Evolutionary conservation across 2,888 invertebrate species (phyloP), one percentile per base, ranked within the genome.

Genomic region (Harpagoxenus sublaevis): DNA sequence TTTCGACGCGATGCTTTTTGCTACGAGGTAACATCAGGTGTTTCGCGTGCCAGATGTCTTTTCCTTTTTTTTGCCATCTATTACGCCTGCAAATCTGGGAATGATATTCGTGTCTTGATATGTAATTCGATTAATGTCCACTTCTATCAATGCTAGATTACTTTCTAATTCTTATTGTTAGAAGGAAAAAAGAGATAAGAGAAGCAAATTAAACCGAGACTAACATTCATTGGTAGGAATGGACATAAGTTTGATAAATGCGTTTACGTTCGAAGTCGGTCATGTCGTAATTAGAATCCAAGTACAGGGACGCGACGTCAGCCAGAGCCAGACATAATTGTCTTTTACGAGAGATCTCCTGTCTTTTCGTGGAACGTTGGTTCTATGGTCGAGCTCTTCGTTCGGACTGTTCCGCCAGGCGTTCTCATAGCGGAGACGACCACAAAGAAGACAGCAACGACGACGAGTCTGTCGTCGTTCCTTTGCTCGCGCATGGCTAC

Each of bases 401-500:
- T 31, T 5, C 39, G 9, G 4, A 6, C 31, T 6, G 68, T 35
- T 57, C 57, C 35, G 35, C 35, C 60, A 48, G 68, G 48, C 9
- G 35, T 48, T 10, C 35, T 45, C 42, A 8, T 48, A 48, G 57
- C 51, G 75, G 75, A 55, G 68, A 65, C 71, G 77, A 81, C 66
- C 66, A 45, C 79, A 83, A 53, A 60, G 74, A 51, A 53, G 75
- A 82, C 65, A n/a, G 53, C 86, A 48, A 86, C 71, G 84, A 82
- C 53, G 74, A 74, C 82, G 77, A 35, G 84, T 71, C 83, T 83
- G 78, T 71, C 68, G 66, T 81, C 66, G 83, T 87, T 68, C 75
- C 83, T 90, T 88, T 88, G 86, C 85, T 71, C 70, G 79, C 66
- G 68, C 87, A 66, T 70, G 84, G 48, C 45, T 87, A 83, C 75